Evolutionary conservation across 2,797 vertebrate genomes (phyloP).

Genomic region (Anguilla obscura): DNA sequence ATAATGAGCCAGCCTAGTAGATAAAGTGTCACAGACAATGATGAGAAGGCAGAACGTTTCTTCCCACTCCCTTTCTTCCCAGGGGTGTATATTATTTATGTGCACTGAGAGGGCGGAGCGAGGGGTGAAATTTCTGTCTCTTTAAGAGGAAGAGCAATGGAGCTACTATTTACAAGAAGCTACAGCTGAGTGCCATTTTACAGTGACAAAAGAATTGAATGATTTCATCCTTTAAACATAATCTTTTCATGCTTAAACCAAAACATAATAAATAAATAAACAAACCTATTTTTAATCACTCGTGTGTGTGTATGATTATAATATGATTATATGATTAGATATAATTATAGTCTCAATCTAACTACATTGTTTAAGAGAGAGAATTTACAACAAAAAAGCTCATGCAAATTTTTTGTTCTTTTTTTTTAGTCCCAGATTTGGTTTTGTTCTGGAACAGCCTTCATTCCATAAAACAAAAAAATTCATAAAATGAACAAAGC

Average conservation of each 20-base stretch:
- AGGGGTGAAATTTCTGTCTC: not conserved
- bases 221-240: slow-evolving; percentile 56
- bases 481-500: slow-evolving; percentile 45
- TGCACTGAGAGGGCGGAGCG: not conserved
- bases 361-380: slow-evolving; percentile 18
- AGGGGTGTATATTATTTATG: not conserved
- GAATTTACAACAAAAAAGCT: slow-evolving; percentile 1
- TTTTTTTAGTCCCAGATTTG: slow-evolving; percentile 15
- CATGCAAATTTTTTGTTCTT: slow-evolving; percentile 25
- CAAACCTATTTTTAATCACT: slow-evolving; percentile 24
- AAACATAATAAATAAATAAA: slow-evolving; percentile 40
- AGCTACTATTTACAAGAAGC: slow-evolving; percentile 22
- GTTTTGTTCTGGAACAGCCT: slow-evolving; percentile 6
- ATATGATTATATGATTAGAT: not conserved
- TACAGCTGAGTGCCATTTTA: not conserved
- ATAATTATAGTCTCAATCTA: slow-evolving; percentile 23
- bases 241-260: slow-evolving; percentile 63
- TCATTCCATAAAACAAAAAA: slow-evolving; percentile 35
- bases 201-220: slow-evolving; percentile 29
- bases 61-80: not conserved
- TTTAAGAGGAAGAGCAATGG: not conserved
- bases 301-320: slow-evolving; percentile 4
- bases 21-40: too few relatives aligned
- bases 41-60: too few relatives aligned
- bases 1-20: too few relatives aligned